A percentile compares a stretch with the other conserved stretches of the same genome.
Conservation (phyloP, 2,797 vertebrate genomes). For the Yasuhikotakia modesta region DNA sequence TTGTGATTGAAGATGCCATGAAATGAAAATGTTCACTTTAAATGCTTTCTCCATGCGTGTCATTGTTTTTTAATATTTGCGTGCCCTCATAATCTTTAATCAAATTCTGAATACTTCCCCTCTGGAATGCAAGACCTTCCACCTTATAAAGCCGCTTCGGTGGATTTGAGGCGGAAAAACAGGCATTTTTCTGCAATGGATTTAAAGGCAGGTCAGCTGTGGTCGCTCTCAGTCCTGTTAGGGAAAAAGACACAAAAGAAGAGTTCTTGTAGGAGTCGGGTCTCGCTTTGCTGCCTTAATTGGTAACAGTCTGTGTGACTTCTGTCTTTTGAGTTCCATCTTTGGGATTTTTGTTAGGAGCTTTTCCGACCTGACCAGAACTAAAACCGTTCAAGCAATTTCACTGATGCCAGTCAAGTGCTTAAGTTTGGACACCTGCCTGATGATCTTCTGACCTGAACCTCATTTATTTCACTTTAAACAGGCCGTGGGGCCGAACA, state of each 20-base stretch:
- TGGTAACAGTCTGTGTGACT: slow-evolving; percentile 70
- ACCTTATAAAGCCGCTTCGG: slow-evolving; percentile 21
- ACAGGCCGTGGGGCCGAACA: not conserved
- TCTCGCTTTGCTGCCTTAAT: slow-evolving; percentile 75
- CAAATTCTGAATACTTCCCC: too few species aligned
- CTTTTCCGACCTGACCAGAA: slow-evolving; percentile 5
- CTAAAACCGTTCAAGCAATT: slow-evolving; percentile 7
- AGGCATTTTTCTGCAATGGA: not conserved
- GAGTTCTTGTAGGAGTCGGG: slow-evolving; percentile 27
- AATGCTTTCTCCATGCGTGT: too few species aligned
- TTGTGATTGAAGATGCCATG: too few species aligned
- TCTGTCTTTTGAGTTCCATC: slow-evolving; percentile 31
- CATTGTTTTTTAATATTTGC: too few species aligned
- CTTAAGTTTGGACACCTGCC: not conserved
- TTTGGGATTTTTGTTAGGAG: not conserved
- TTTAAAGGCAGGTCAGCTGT: slow-evolving; percentile 38
- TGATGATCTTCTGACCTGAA: not conserved
- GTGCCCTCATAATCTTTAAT: too few species aligned
- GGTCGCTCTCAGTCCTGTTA: slow-evolving; percentile 7
- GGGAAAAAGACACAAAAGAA: slow-evolving; percentile 45
- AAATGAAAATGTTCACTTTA: too few species aligned
- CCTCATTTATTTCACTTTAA: not conserved
- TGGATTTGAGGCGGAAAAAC: slow-evolving; percentile 19
- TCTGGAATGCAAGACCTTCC: not conserved
- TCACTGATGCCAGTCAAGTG: not conserved